These are phyloP conservation scores for Cairina moschata DNA, from an alignment of 2,113 vertebrate genomes.

Conservation along the genomic window DNA sequence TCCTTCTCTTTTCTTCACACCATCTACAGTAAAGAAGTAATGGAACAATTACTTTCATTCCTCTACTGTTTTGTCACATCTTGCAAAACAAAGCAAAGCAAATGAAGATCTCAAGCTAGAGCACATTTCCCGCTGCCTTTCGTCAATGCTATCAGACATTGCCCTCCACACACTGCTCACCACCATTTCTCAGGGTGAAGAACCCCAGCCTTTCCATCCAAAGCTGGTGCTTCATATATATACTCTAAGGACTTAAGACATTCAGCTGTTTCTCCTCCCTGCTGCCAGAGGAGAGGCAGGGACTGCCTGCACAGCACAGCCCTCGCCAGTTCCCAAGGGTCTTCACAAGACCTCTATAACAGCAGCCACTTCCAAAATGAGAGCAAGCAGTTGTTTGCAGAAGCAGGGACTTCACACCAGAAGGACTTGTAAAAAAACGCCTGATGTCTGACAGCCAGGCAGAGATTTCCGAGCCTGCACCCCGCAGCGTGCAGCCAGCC, in stretches of 20 bases:
- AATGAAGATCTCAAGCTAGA: background rate
- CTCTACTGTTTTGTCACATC: background rate
- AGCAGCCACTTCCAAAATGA: fast-evolving
- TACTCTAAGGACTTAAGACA: background rate
- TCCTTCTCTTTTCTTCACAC: background rate
- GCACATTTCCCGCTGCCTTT: background rate
- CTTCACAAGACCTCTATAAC: background rate
- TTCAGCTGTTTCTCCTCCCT: background rate
- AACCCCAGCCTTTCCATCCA: background rate
- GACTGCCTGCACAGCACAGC: background rate
- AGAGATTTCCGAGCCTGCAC: fast-evolving
- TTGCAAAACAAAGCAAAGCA: background rate
- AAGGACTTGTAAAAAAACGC: background rate
- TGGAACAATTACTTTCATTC: background rate
- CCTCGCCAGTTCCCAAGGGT: background rate
- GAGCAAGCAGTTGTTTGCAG: background rate
- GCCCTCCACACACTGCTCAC: background rate
- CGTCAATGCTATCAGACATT: background rate
- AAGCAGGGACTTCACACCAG: background rate
- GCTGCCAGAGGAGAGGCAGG: background rate
- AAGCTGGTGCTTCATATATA: background rate
- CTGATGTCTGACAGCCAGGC: background rate
- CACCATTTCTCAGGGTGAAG: background rate
- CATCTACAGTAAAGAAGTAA: background rate
- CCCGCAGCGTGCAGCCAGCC: fast-evolving